phyloP scores from a whole-genome alignment of 1,140 invertebrate genomes.

The Coenobita brevimanus region DNA sequence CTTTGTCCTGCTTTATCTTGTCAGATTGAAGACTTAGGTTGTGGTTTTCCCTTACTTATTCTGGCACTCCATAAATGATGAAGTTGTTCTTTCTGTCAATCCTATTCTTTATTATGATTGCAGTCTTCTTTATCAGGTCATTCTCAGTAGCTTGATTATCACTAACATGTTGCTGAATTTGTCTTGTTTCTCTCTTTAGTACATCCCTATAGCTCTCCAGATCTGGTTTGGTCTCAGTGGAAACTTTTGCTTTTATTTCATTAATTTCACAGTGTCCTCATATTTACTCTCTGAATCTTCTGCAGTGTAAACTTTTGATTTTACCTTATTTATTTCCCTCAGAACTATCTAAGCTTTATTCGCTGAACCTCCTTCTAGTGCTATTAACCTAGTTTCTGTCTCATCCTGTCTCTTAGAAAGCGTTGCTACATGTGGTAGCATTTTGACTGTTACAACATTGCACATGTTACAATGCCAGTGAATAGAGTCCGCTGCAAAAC shows the following conservation, averaged over 20 bases:
- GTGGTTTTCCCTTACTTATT: neutral
- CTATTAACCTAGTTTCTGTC: neutral
- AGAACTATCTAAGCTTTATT: neutral
- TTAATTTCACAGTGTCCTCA: neutral
- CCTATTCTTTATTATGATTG: neutral
- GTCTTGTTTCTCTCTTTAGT: no score
- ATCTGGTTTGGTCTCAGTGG: neutral
- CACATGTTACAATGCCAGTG: neutral
- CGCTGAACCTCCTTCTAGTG: neutral
- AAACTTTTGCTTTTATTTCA: neutral
- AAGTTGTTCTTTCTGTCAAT: neutral
- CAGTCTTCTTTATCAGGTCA: neutral
- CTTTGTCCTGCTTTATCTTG: no score
- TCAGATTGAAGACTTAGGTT: neutral
- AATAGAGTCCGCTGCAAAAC: no score
- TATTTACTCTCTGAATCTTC: no score
- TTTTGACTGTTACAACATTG: neutral
- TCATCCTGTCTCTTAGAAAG: no score
- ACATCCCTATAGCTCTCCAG: neutral
- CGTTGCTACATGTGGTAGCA: neutral
- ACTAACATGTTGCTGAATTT: no score
- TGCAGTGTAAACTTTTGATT: no score
- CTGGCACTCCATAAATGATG: no score
- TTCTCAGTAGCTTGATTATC: no score
- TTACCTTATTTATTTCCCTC: neutral